phyloP scores from a whole-genome alignment of 2,888 invertebrate species.

The Gastrophysa polygoni region DNA sequence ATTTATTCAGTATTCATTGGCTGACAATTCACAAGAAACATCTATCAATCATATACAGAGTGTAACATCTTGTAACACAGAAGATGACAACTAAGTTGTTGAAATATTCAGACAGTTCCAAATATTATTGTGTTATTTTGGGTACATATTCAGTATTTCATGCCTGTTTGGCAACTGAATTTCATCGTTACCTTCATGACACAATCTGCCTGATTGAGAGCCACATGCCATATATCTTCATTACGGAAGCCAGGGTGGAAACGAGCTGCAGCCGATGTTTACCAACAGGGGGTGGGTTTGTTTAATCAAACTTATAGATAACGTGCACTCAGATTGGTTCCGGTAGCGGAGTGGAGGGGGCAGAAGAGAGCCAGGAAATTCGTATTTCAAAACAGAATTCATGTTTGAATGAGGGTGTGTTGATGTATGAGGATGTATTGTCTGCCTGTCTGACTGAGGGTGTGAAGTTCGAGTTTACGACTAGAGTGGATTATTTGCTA shows the following conservation, averaged over 20 bases:
- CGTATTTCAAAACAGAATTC: background rate
- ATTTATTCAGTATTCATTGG: no score
- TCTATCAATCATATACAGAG: no score
- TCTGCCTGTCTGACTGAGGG: background rate
- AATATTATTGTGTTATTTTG: no score
- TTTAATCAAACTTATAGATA: conserved; percentile 17
- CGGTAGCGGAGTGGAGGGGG: background rate
- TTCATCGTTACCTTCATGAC: background rate
- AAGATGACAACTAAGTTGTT: no score
- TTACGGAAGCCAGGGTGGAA: conserved; percentile 20
- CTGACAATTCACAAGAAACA: no score
- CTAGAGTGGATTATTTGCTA: background rate
- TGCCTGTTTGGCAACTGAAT: no score
- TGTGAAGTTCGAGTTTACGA: background rate
- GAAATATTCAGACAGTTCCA: no score
- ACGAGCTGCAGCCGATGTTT: conserved; percentile 21
- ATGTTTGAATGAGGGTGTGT: conserved; percentile 6
- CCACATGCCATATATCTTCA: conserved; percentile 8
- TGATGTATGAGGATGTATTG: conserved; percentile 10
- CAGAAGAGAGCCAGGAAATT: background rate
- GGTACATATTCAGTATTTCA: no score
- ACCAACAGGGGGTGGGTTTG: conserved; percentile 23
- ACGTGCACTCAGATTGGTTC: conserved; percentile 9
- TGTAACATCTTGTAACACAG: no score
- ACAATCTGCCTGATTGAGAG: background rate